Percentiles rank a stretch among this genome's conserved stretches.
Evolutionary conservation across 1,140 invertebrate genomes (phyloP).

Genomic region (Conus ventricosus): DNA sequence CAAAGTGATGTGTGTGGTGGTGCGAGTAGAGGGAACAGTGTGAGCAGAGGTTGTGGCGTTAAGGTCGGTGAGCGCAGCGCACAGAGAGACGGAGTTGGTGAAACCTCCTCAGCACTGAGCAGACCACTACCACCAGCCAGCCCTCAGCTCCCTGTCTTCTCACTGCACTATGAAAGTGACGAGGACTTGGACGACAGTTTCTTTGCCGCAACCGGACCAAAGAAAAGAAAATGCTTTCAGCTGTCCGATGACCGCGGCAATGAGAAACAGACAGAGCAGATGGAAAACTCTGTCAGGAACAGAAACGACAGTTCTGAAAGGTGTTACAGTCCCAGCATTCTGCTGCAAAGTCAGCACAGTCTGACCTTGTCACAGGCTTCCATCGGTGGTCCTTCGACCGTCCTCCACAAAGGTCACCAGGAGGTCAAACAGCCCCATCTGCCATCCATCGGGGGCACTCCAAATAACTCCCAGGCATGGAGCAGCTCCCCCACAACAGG

Average conservation of each 20-base stretch:
- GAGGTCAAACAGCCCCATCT: not conserved
- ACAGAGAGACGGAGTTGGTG: too few relatives aligned
- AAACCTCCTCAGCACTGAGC: too few relatives aligned
- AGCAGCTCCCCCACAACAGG: not conserved
- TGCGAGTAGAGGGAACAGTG: not conserved
- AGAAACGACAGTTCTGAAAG: not conserved
- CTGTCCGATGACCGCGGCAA: constrained; percentile 3
- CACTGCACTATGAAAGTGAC: not conserved
- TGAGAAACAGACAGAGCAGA: not conserved
- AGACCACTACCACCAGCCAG: not conserved
- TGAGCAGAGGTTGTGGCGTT: not conserved
- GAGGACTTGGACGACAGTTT: not conserved
- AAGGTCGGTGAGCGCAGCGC: too few relatives aligned
- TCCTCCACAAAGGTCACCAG: not conserved
- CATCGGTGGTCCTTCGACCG: not conserved
- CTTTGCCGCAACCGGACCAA: not conserved
- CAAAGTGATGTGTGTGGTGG: not conserved
- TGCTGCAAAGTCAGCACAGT: constrained; percentile 4
- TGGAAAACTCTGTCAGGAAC: not conserved
- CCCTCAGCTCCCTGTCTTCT: not conserved
- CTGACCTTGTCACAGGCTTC: constrained; percentile 21
- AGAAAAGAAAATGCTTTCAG: constrained; percentile 24
- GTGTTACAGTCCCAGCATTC: constrained; percentile 17
- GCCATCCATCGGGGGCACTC: constrained; percentile 15
- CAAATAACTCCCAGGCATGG: constrained; percentile 11